These are phyloP conservation scores for Cyanoramphus novaezelandiae DNA, from an alignment of 2,113 vertebrate genomes.

Conservation along the genomic window DNA sequence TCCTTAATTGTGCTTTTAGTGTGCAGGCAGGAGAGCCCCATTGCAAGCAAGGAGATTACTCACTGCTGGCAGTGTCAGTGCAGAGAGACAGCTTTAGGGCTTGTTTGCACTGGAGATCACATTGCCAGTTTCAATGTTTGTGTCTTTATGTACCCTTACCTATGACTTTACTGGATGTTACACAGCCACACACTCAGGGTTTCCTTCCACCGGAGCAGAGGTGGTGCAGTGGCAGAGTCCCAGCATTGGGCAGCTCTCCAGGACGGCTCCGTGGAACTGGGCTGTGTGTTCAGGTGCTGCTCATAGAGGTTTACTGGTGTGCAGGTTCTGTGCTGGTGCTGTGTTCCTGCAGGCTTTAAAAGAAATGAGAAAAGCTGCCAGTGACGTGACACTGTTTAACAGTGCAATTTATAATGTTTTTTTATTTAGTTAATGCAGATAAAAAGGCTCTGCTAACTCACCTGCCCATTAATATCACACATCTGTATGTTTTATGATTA, in stretches of 20 bases:
- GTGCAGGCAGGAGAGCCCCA: fast-evolving
- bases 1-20: background rate
- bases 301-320: fast-evolving
- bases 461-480: background rate
- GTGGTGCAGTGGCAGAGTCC: fast-evolving
- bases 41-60: fast-evolving
- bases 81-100: background rate
- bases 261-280: fast-evolving
- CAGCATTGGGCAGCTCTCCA: fast-evolving
- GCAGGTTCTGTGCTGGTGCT: background rate
- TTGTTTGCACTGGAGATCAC: background rate
- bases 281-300: background rate
- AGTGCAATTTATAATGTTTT: background rate
- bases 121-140: background rate
- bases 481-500: background rate
- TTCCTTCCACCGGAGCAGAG: background rate
- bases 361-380: background rate
- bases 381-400: background rate
- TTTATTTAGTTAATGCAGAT: background rate
- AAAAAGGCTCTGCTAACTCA: background rate
- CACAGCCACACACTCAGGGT: fast-evolving
- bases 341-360: background rate
- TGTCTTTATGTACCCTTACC: background rate
- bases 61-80: background rate
- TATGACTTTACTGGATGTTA: background rate